phyloP scores from a whole-genome alignment of 2,113 vertebrate genomes.

The Actenoides hombroni region DNA sequence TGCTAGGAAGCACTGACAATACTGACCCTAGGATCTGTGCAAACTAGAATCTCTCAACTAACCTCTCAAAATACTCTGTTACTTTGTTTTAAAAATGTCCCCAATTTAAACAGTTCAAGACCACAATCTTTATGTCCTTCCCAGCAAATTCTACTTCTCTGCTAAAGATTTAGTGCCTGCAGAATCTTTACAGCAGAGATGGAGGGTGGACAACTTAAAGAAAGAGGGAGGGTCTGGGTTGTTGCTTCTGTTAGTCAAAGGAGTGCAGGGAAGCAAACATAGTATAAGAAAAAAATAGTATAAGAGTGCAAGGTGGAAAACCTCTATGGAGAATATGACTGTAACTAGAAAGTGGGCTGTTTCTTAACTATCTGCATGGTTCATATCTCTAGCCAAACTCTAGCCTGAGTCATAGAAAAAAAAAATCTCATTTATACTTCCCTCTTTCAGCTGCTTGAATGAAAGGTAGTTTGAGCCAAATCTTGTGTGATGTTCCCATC shows the following conservation, averaged over 20 bases:
- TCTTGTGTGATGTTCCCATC: background rate
- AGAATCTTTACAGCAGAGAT: background rate
- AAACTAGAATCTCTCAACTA: background rate
- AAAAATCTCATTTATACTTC: background rate
- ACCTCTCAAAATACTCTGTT: background rate
- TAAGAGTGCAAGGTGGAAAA: background rate
- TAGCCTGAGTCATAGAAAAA: background rate
- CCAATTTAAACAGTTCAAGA: background rate
- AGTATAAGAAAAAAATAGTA: rapidly evolving
- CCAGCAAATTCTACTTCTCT: background rate
- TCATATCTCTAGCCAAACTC: background rate
- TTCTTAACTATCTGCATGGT: background rate
- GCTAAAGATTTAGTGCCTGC: background rate
- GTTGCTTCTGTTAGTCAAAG: background rate
- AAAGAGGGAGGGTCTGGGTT: background rate
- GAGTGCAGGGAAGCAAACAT: background rate
- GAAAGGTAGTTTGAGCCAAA: background rate
- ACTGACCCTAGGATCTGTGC: background rate
- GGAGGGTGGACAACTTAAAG: background rate
- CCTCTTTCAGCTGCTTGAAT: background rate
- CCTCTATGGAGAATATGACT: background rate
- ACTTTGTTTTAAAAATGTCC: background rate
- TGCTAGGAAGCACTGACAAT: background rate
- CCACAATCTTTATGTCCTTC: background rate
- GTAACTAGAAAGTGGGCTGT: background rate